These are phyloP conservation scores for Puma concolor DNA, from an alignment of 2,113 vertebrate genomes.

Conservation along the genomic window DNA sequence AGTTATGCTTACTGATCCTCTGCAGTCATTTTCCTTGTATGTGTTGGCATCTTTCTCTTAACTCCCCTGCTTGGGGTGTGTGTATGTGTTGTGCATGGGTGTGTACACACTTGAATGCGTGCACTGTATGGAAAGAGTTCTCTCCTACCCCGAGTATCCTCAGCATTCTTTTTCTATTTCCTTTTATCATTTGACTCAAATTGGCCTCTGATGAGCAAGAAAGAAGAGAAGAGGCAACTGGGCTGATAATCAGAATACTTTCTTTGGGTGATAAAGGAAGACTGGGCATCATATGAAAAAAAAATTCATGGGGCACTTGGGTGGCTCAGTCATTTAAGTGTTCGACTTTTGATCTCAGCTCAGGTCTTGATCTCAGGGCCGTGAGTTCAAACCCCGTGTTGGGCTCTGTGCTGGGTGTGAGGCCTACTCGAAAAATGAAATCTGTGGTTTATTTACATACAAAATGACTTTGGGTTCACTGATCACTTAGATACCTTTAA, in stretches of 20 bases:
- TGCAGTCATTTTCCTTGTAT: neutral
- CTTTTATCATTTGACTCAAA: neutral
- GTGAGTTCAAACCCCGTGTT: no score
- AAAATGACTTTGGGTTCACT: neutral
- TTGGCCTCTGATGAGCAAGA: neutral
- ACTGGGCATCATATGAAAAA: neutral
- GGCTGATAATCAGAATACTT: neutral
- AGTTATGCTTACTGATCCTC: neutral
- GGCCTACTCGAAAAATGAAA: no score
- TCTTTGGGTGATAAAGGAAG: neutral
- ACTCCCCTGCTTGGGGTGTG: neutral
- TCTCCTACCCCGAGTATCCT: neutral
- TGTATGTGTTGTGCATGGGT: neutral
- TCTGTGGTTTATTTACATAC: neutral
- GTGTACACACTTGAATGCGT: neutral
- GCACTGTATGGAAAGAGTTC: neutral
- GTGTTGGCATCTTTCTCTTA: neutral
- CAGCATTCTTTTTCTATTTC: neutral
- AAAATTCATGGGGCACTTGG: no score
- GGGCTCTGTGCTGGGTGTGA: no score
- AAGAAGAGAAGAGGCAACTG: neutral
- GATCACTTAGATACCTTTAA: neutral
- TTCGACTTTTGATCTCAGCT: no score
- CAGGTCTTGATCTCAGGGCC: no score
- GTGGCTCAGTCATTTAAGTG: no score